Evolutionary conservation across 2,888 invertebrate species (phyloP).

Genomic region (Ophion ellenae): DNA sequence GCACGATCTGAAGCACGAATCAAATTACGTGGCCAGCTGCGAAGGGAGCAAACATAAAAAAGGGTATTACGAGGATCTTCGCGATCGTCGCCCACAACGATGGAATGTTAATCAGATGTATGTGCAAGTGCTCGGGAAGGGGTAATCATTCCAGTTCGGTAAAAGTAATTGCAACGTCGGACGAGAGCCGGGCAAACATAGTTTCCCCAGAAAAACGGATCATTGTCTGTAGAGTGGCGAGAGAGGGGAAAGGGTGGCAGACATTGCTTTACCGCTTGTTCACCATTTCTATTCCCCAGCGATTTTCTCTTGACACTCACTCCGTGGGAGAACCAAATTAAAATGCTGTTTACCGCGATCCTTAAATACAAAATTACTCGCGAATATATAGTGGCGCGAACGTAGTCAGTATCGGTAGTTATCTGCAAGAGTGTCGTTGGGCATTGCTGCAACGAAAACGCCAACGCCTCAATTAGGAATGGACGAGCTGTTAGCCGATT

Average conservation of each 20-base stretch:
- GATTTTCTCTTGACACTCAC: constrained; percentile 32
- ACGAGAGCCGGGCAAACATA: constrained; percentile 51
- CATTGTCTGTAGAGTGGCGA: constrained; percentile 32
- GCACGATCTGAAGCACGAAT: not conserved
- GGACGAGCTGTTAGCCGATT: not conserved
- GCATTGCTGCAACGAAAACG: not conserved
- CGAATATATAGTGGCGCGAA: not conserved
- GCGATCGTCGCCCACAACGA: not conserved
- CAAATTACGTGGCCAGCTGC: not conserved
- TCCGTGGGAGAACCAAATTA: constrained; percentile 31
- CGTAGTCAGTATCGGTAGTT: not conserved
- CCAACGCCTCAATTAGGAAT: not conserved
- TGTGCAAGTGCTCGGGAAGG: not conserved
- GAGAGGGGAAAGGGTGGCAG: not conserved
- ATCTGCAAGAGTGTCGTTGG: not conserved
- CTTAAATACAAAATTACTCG: constrained; percentile 39
- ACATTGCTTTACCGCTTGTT: constrained; percentile 30
- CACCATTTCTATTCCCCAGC: constrained; percentile 28
- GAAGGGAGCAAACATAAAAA: not conserved
- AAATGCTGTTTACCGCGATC: constrained; percentile 55
- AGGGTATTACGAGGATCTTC: not conserved
- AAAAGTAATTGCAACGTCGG: constrained; percentile 56
- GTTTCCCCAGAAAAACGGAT: constrained; percentile 47
- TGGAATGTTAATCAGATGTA: not conserved
- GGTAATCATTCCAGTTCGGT: constrained; percentile 14